phyloP scores from a whole-genome alignment of 1,140 invertebrate genomes.

The Pissodes strobi region DNA sequence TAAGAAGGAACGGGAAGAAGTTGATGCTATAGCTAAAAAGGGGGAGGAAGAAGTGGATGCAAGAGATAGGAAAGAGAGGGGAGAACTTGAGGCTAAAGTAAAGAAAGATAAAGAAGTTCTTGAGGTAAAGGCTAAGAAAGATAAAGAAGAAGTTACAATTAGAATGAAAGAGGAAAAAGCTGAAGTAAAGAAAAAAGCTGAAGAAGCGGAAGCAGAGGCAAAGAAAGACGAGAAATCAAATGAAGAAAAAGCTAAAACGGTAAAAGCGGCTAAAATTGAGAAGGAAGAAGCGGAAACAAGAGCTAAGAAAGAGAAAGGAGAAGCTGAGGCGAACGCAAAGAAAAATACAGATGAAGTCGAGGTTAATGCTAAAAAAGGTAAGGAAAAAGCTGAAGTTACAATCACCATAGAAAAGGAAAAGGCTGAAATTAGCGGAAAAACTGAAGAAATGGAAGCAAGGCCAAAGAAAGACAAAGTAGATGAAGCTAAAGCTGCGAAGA shows the following conservation, averaged over 20 bases:
- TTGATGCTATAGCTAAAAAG: conserved; percentile 35
- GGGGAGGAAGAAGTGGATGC: conserved; percentile 37
- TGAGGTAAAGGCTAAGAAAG: conserved; percentile 33
- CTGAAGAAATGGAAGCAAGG: conserved; percentile 36
- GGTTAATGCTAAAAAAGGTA: conserved; percentile 32
- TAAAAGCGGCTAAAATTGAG: conserved; percentile 6
- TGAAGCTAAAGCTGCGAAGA: conserved; percentile 40
- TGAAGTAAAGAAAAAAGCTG: conserved; percentile 33
- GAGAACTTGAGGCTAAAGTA: conserved; percentile 38
- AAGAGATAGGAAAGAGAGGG: conserved; percentile 39
- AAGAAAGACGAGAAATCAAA: conserved; percentile 20
- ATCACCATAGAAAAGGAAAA: conserved; percentile 31
- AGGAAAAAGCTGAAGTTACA: conserved; percentile 34
- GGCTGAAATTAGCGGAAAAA: too few relatives aligned
- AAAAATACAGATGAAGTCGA: conserved; percentile 39
- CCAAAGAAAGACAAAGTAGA: conserved; percentile 22
- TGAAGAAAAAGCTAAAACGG: conserved; percentile 28
- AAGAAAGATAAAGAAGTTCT: conserved; percentile 36
- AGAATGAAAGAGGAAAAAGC: conserved; percentile 36
- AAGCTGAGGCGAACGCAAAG: conserved; percentile 34
- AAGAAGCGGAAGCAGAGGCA: conserved; percentile 5
- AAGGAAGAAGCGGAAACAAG: conserved; percentile 39
- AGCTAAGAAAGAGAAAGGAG: conserved; percentile 39
- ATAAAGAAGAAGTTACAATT: conserved; percentile 28
- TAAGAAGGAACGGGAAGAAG: conserved; percentile 41